Base-by-base conservation (phyloP, 2,797 vertebrate species). In the Rhodeus uyekii region DNA sequence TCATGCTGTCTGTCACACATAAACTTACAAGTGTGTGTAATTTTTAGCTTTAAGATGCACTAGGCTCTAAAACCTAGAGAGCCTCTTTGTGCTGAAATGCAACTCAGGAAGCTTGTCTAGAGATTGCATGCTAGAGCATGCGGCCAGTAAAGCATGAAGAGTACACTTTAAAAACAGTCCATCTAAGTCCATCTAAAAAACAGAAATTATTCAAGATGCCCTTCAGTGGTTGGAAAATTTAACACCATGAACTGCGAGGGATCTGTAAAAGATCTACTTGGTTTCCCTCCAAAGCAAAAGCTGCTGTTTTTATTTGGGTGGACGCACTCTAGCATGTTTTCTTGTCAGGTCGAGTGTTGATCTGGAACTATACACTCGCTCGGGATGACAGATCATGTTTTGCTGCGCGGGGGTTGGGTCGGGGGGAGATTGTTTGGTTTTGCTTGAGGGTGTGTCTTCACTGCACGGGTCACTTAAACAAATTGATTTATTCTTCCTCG, bases 141-240 rank as follows among this genome's bases (percentile, higher is more conserved):
- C 36, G 5, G n/a, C 18, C 63, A 39, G 71, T 79, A 72, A 73
- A 78, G 64, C 75, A 83, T 72, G 44, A 76, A 65, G 64, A 85
- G 84, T 82, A 63, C 18, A 50, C 81, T 80, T 55, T n/a, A n/a
- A n/a, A n/a, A n/a, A n/a, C n/a, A n/a, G n/a, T n/a, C n/a, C n/a
- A n/a, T n/a, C n/a, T n/a, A n/a, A 78, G 58, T 84, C 79, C 76
- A 77, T 84, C 46, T 83, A 36, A 84, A 83, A 71, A 80, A 16
- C 39, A 82, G 76, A 85, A 87, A 85, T 86, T 74, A 87, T 88
- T 84, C 65, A 87, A 80, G 83, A 81, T 76, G 72, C 71, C 81
- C 65, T 79, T 82, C 36, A 82, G 55, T 77, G 64, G 32, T 75
- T 77, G 29, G 42, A 65, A 48, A 27, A 79, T 72, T 76, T 67